Conservation (phyloP, 2,113 vertebrate genomes). For the Tetrao urogallus region DNA sequence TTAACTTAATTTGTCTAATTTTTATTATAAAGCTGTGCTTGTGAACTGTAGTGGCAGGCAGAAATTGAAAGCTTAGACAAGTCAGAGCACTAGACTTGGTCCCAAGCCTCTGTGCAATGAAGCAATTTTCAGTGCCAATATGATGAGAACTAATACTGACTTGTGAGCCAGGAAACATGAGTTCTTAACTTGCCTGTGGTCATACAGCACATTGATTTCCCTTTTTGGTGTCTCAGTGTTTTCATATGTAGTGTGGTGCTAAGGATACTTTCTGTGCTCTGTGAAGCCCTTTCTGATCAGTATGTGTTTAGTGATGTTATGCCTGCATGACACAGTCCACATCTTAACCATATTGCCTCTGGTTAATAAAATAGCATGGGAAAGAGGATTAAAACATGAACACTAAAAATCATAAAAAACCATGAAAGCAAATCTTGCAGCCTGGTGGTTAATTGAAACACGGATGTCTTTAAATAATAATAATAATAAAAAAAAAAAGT, state of each 20-base stretch:
- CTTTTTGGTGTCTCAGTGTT: neutral
- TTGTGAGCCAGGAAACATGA: conserved; percentile 27
- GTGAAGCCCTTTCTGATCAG: neutral
- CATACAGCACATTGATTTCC: conserved; percentile 23
- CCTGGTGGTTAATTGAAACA: neutral
- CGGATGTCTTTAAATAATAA: fast-evolving
- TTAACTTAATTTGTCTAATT: neutral
- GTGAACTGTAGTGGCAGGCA: neutral
- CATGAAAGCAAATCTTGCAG: neutral
- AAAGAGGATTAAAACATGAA: neutral
- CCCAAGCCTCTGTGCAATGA: neutral
- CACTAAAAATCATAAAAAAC: neutral
- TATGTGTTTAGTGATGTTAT: neutral
- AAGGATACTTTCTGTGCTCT: neutral
- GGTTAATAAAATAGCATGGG: neutral
- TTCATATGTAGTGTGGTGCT: conserved; percentile 10
- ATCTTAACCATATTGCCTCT: neutral
- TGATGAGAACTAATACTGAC: conserved; percentile 31
- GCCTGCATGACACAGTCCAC: neutral
- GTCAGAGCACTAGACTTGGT: neutral
- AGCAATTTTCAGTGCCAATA: neutral
- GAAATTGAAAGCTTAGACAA: neutral
- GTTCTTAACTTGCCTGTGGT: conserved; percentile 48
- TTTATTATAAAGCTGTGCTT: neutral
- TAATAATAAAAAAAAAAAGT: neutral